phyloP scores from a whole-genome alignment of 2,888 invertebrate genomes.

The Ophraella communa region DNA sequence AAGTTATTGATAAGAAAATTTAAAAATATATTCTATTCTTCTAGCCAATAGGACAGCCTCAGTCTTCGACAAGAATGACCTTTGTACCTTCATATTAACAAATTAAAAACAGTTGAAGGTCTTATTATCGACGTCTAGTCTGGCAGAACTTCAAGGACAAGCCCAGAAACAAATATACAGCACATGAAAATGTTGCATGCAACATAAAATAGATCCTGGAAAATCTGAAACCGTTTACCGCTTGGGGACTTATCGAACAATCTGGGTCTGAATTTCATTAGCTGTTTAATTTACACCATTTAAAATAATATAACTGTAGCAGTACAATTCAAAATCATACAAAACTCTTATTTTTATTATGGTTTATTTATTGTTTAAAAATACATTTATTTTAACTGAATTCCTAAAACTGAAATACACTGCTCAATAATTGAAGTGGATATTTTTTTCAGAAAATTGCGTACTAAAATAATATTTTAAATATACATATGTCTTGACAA shows the following conservation, averaged over 20 bases:
- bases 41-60: background rate
- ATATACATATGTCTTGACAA: no score
- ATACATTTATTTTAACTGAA: no score
- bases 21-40: no score
- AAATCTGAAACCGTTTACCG: background rate
- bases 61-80: background rate
- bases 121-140: conserved; percentile 8
- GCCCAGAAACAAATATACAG: conserved; percentile 1
- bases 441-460: no score
- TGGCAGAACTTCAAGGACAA: conserved; percentile 4
- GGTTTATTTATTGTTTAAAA: no score
- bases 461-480: no score
- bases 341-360: background rate
- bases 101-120: conserved; percentile 5
- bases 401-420: no score
- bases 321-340: background rate
- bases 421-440: no score
- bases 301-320: background rate
- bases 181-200: conserved; percentile 2
- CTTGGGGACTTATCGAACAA: background rate
- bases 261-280: background rate
- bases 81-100: background rate
- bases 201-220: conserved; percentile 7
- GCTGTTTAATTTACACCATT: background rate
- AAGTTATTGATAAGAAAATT: no score